Percentiles rank a stretch among this genome's conserved stretches.
Evolutionary conservation across 1,140 invertebrate species (phyloP).

Genomic region (Pseudomyrmex pallidus): DNA sequence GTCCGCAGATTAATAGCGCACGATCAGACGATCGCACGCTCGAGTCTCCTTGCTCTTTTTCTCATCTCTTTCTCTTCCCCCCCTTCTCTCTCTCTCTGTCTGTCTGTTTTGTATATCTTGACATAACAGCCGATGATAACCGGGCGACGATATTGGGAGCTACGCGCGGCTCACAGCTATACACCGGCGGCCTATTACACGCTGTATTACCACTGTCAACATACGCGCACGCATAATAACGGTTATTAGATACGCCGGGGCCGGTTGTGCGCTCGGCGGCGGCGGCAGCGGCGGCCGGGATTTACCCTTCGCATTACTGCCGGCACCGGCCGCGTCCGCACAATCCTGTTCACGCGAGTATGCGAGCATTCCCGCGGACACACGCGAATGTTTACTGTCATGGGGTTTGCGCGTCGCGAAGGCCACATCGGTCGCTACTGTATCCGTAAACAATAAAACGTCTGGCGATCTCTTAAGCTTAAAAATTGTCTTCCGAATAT

Average conservation of each 20-base stretch:
- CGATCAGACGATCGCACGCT: neutral
- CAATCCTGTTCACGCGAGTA: conserved; percentile 51
- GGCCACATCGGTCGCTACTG: neutral
- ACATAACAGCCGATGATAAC: conserved; percentile 56
- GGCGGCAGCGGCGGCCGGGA: conserved; percentile 17
- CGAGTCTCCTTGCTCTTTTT: neutral
- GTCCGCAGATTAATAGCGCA: conserved; percentile 2
- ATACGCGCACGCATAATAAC: conserved; percentile 72
- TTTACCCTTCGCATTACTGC: conserved; percentile 69
- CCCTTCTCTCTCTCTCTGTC: neutral
- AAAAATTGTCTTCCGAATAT: too few species aligned
- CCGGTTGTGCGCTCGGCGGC: conserved; percentile 35
- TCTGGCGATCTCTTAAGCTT: too few species aligned
- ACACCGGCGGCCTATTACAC: conserved; percentile 69
- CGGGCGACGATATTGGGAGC: conserved; percentile 63
- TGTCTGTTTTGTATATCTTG: conserved; percentile 40
- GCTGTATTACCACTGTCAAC: conserved; percentile 74
- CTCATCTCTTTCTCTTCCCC: neutral
- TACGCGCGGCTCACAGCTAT: conserved; percentile 59
- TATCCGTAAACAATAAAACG: too few species aligned
- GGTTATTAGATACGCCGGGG: conserved; percentile 72
- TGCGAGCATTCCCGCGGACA: conserved; percentile 31
- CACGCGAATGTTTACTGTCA: conserved; percentile 10
- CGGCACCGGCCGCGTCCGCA: conserved; percentile 51
- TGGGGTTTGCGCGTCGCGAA: conserved; percentile 1